These are phyloP conservation scores for Mesorhabditis belari DNA, from an alignment of 2,888 invertebrate species.

Conservation along the genomic window DNA sequence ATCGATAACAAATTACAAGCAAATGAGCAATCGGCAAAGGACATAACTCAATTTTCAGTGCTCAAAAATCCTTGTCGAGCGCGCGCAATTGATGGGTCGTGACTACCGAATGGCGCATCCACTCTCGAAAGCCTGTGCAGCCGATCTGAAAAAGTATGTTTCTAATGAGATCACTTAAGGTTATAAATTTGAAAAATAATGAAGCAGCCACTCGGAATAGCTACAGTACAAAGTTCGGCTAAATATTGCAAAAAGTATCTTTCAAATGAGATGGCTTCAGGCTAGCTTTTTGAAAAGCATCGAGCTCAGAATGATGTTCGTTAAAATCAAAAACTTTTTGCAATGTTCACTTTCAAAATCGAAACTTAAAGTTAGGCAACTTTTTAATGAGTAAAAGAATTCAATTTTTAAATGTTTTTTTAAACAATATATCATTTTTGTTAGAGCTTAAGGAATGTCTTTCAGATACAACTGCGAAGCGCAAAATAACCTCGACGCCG, in stretches of 20 bases:
- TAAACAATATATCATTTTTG: too few relatives aligned
- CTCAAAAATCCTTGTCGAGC: slow-evolving; percentile 72
- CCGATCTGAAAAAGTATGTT: slow-evolving; percentile 21
- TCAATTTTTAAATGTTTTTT: too few relatives aligned
- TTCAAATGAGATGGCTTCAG: too few relatives aligned
- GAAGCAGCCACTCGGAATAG: too few relatives aligned
- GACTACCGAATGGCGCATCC: slow-evolving; percentile 86
- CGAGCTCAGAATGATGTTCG: too few relatives aligned
- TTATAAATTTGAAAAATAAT: neutral
- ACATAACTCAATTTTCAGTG: slow-evolving; percentile 61
- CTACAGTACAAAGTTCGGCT: too few relatives aligned
- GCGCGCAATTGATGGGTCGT: slow-evolving; percentile 79
- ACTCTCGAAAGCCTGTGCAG: slow-evolving; percentile 61
- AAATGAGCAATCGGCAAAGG: slow-evolving; percentile 2
- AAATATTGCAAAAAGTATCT: too few relatives aligned
- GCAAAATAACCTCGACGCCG: slow-evolving; percentile 60
- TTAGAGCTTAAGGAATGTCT: neutral
- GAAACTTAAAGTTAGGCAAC: too few relatives aligned
- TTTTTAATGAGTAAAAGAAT: too few relatives aligned
- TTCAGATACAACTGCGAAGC: slow-evolving; percentile 66
- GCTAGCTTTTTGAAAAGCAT: too few relatives aligned
- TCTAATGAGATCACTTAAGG: neutral
- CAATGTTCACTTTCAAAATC: too few relatives aligned
- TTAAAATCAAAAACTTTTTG: too few relatives aligned
- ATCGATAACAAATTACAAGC: neutral